phyloP scores from a whole-genome alignment of 2,888 invertebrate species.

The Keiferia lycopersicella region DNA sequence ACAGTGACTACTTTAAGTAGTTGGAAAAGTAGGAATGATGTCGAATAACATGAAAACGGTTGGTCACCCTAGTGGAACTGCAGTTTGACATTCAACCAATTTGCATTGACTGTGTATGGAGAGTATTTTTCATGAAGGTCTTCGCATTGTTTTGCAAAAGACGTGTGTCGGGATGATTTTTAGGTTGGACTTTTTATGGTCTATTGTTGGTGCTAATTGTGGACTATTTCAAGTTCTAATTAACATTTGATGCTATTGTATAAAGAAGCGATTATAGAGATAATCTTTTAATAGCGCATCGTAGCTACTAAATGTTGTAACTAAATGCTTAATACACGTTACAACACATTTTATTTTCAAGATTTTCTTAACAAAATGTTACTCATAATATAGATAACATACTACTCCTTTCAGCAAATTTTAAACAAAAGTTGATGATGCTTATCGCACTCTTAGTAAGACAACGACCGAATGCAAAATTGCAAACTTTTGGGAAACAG shows the following conservation, averaged over 20 bases:
- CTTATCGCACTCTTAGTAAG: too few relatives aligned
- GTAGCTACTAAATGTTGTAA: neutral
- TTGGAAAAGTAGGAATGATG: too few relatives aligned
- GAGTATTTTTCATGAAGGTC: conserved; percentile 46
- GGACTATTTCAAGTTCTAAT: conserved; percentile 22
- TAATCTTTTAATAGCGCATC: neutral
- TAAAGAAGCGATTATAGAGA: conserved; percentile 10
- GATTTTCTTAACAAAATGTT: too few relatives aligned
- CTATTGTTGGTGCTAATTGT: conserved; percentile 26
- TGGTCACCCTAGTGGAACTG: conserved; percentile 31
- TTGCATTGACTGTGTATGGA: conserved; percentile 54
- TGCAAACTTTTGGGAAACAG: too few relatives aligned
- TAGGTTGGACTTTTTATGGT: conserved; percentile 21
- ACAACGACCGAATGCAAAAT: too few relatives aligned
- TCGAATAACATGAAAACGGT: neutral
- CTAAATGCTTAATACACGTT: neutral
- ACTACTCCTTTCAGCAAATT: too few relatives aligned
- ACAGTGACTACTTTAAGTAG: too few relatives aligned
- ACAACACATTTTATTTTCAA: neutral
- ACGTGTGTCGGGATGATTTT: conserved; percentile 24
- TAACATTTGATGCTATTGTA: conserved; percentile 10
- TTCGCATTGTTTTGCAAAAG: conserved; percentile 48
- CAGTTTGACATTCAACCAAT: conserved; percentile 59
- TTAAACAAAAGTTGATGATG: too few relatives aligned
- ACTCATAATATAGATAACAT: too few relatives aligned